Conservation (phyloP, 1,140 invertebrate genomes). For the Chymomyza costata region DNA sequence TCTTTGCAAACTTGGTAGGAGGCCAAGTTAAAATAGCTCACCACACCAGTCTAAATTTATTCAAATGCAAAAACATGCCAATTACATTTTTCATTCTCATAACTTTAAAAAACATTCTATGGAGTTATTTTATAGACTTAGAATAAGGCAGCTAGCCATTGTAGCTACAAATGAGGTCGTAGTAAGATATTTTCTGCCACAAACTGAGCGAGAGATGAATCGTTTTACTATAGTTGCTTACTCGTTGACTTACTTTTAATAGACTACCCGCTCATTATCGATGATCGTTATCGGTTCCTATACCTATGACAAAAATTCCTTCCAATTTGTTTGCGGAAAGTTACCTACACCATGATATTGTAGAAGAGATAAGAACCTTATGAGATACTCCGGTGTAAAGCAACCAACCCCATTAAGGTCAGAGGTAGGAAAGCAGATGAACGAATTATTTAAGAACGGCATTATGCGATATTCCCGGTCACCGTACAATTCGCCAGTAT, state of each 20-base stretch:
- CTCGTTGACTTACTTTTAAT: too few species aligned
- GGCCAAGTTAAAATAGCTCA: too few species aligned
- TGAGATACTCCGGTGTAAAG: constrained; percentile 25
- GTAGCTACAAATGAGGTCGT: constrained; percentile 29
- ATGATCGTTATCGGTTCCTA: too few species aligned
- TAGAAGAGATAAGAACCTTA: constrained; percentile 27
- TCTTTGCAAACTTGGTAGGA: constrained; percentile 23
- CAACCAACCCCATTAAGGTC: constrained; percentile 23
- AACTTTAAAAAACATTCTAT: constrained; percentile 23
- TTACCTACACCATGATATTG: too few species aligned
- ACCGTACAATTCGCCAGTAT: constrained; percentile 35
- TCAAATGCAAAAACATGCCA: constrained; percentile 19
- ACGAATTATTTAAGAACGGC: constrained; percentile 25
- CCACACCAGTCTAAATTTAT: constrained; percentile 14
- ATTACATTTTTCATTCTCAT: constrained; percentile 30
- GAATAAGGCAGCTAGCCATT: too few species aligned
- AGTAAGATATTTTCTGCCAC: constrained; percentile 4
- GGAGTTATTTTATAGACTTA: constrained; percentile 21
- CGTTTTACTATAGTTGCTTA: too few species aligned
- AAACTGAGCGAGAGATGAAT: too few species aligned
- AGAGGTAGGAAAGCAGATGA: constrained; percentile 22
- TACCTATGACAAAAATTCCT: constrained; percentile 3
- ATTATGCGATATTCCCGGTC: constrained; percentile 27
- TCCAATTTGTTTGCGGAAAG: constrained; percentile 21
- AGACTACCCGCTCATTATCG: too few species aligned